A percentile compares a stretch with the other conserved stretches of the same genome.
Evolutionary conservation across 2,113 vertebrate species (phyloP).

Genomic region (Semnornis frantzii): DNA sequence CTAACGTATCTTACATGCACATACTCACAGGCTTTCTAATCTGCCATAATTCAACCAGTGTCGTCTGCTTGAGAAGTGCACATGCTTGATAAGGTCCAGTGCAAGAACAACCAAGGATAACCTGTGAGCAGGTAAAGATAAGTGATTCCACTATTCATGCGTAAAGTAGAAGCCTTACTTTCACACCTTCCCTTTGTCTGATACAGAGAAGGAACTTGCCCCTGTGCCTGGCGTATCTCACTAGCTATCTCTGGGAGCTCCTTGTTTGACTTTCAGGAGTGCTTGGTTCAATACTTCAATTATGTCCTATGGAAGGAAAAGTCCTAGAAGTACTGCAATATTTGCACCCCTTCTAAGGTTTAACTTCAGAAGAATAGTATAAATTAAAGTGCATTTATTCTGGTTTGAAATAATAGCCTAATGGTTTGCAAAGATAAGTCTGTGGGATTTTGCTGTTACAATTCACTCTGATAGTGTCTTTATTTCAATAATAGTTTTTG

Average conservation of each 20-base stretch:
- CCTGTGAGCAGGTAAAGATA: not conserved
- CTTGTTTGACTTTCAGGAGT: not conserved
- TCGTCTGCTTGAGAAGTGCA: not conserved
- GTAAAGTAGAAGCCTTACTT: not conserved
- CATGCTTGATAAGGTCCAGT: accelerated
- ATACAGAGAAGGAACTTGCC: not conserved
- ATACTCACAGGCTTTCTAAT: not conserved
- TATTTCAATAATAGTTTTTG: not conserved
- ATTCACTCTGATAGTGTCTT: not conserved
- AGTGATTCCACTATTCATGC: not conserved
- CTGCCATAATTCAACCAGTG: not conserved
- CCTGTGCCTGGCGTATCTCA: not conserved
- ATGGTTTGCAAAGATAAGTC: not conserved
- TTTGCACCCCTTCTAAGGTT: not conserved
- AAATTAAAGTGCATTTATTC: not conserved
- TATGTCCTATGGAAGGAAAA: not conserved
- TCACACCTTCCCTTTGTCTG: not conserved
- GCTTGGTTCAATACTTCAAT: not conserved
- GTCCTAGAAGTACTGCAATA: not conserved
- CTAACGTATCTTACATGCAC: not conserved
- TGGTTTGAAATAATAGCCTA: not conserved
- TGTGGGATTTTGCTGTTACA: not conserved
- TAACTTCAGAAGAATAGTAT: not conserved
- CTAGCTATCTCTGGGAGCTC: not conserved
- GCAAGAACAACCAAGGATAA: not conserved